Evolutionary conservation across 2,888 invertebrate species (phyloP).

Genomic region (Ellobium chinense): DNA sequence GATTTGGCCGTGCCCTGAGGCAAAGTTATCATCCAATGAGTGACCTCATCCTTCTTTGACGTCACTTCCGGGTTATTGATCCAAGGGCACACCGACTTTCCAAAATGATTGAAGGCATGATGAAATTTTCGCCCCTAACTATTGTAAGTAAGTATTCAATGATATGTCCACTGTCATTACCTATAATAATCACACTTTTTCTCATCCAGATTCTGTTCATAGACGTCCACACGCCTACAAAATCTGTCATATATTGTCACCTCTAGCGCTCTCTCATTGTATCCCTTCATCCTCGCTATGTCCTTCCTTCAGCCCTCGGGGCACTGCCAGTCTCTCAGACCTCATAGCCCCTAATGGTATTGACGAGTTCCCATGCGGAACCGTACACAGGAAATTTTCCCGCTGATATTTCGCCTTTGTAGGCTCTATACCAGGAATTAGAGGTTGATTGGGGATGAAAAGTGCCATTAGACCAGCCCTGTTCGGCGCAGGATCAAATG

Average conservation of each 20-base stretch:
- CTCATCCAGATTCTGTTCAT: too few relatives aligned
- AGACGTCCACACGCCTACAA: too few relatives aligned
- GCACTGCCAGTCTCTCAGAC: background rate
- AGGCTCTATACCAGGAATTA: constrained; percentile 22
- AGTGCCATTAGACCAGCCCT: constrained; percentile 27
- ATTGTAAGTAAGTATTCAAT: too few relatives aligned
- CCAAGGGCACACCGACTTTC: too few relatives aligned
- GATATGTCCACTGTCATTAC: too few relatives aligned
- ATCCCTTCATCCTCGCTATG: background rate
- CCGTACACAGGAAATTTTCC: constrained; percentile 26
- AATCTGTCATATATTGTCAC: too few relatives aligned
- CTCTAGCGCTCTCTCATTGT: background rate
- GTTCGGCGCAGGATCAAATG: constrained; percentile 25
- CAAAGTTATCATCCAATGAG: too few relatives aligned
- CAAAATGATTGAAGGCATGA: too few relatives aligned
- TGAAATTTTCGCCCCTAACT: too few relatives aligned
- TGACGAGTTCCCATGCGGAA: constrained; percentile 17
- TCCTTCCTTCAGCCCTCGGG: background rate
- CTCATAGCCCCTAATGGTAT: constrained; percentile 17
- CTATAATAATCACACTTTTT: too few relatives aligned
- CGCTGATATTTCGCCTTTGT: constrained; percentile 33
- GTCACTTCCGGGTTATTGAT: too few relatives aligned
- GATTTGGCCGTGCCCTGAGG: background rate
- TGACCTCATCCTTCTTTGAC: too few relatives aligned
- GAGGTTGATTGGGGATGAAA: constrained; percentile 35